Base-by-base conservation (phyloP, 2,797 vertebrate species). In the Lithobates sylvaticus region DNA sequence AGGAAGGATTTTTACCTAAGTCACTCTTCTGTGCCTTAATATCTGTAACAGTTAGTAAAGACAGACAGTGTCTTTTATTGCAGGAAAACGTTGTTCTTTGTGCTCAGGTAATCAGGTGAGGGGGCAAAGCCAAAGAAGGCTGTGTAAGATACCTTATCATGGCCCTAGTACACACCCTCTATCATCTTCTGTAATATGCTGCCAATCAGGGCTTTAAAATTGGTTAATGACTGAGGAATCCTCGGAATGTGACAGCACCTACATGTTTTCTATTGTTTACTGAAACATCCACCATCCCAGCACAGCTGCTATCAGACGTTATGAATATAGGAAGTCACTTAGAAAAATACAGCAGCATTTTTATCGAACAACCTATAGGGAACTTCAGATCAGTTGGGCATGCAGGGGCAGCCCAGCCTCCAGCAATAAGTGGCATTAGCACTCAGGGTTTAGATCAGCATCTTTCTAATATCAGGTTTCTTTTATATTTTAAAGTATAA, bases 181-280 rank as follows among this genome's bases (percentile, higher is more conserved):
- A 21, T 44, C 70, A 74, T 83, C 34, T 39, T 69, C 76, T 83
- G n/a, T 78, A 42, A 84, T 84, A 87, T 32, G 69, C 69, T 78
- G 81, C 80, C 74, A 87, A 74, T 83, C 44, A 80, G 44, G 71
- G n/a, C 71, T 74, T 69, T 84, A 76, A 83, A 78, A 78, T 79
- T 83, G 81, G 80, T 79, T 87, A 83, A 79, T 87, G 76, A 79
- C 69, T 68, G 42, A 16, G 74, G 81, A 83, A 87, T 87, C 39
- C 76, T 10, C 13, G 86, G 86, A 87, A 87, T 87, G 86, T 83
- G 75, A 39, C 81, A 83, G 79, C 86, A 87, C 81, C 81, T 87
- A 80, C 80, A 73, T 83, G 76, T 78, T 12, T 58, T 73, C 54
- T 67, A 74, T 78, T 78, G 85, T 72, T 83, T 83, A 78, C 75